Percentiles rank a stretch among this genome's conserved stretches.
Evolutionary conservation across 1,140 invertebrate genomes (phyloP).

Genomic region (Caerostris darwini): DNA sequence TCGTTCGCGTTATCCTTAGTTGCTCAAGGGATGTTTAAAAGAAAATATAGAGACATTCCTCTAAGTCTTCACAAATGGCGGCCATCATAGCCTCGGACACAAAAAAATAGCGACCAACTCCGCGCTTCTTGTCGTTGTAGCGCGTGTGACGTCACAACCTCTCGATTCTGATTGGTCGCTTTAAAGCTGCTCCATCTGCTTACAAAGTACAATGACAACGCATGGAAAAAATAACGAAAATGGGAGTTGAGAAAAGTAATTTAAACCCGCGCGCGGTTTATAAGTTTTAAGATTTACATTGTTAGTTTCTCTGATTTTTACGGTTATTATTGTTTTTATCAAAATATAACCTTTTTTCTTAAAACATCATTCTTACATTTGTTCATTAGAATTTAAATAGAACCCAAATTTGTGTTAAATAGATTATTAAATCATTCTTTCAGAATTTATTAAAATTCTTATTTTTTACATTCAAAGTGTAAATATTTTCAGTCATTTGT

Average conservation of each 20-base stretch:
- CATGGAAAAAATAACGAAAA: constrained; percentile 45
- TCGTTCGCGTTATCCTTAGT: not conserved
- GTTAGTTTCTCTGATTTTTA: no score
- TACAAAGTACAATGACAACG: constrained; percentile 62
- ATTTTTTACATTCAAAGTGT: no score
- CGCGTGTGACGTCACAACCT: constrained; percentile 63
- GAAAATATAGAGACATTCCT: not conserved
- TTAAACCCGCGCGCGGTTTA: constrained; percentile 30
- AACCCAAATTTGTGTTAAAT: no score
- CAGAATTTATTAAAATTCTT: no score
- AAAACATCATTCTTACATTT: no score
- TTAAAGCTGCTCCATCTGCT: constrained; percentile 59
- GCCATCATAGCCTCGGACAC: constrained; percentile 63
- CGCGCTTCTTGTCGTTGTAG: constrained; percentile 68
- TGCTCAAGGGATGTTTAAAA: no score
- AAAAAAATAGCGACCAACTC: constrained; percentile 65
- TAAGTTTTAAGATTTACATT: not conserved
- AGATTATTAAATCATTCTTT: no score
- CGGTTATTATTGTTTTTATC: no score
- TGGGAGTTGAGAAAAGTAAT: constrained; percentile 5
- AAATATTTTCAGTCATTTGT: no score
- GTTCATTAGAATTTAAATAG: no score
- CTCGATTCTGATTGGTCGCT: constrained; percentile 48
- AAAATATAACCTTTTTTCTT: no score
- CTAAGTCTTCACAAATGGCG: constrained; percentile 58